Base-by-base conservation (phyloP, 2,113 vertebrate genomes). In the Narcine bancroftii region DNA sequence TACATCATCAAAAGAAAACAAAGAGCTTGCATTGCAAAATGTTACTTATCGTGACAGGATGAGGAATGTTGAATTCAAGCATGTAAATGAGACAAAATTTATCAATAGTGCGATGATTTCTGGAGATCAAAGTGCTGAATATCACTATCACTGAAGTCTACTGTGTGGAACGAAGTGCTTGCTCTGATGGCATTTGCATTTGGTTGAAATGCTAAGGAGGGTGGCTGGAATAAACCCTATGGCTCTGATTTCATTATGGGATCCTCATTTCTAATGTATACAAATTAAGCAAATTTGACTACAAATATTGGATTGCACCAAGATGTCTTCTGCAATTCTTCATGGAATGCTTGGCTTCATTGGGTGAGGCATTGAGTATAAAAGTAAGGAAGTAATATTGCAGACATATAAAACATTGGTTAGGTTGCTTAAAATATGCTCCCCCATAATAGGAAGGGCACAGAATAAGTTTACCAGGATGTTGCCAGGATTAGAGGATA, bases 101-200 rank as follows among this genome's bases (percentile, higher is more conserved):
- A 36, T 75, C 72, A 33, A 75, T 15, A 75, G 10, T 39, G n/a
- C 39, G n/a, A 75, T 75, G 72, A 75, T 36, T 75, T 36, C n/a
- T 6, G 17, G 33, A 75, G 72, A 15, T 36, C 72, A n/a, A 39
- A n/a, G 1, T 39, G n/a, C 72, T 36, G 4, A 36, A 13, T 75
- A 33, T 75, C 72, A 75, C 11, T 36, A 36, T 75, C 72, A 11
- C 19, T 92, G 72, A 33, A 75, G 89, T 71, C 75, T 47, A 36
- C 72, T 81, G n/a, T 63, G 92, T 73, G 77, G n/a, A n/a, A n/a
- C n/a, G 83, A 72, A 63, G 29, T 45, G 50, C 47, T 53, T 92
- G 89, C 36, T 65, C 39, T 71, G 36, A 92, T 65, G 36, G 45
- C 39, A 92, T 63, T 45, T 65, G 21, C 66, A 47, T 92, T 72